phyloP scores from a whole-genome alignment of 1,140 invertebrate genomes.

The Aphaenogaster rudis region DNA sequence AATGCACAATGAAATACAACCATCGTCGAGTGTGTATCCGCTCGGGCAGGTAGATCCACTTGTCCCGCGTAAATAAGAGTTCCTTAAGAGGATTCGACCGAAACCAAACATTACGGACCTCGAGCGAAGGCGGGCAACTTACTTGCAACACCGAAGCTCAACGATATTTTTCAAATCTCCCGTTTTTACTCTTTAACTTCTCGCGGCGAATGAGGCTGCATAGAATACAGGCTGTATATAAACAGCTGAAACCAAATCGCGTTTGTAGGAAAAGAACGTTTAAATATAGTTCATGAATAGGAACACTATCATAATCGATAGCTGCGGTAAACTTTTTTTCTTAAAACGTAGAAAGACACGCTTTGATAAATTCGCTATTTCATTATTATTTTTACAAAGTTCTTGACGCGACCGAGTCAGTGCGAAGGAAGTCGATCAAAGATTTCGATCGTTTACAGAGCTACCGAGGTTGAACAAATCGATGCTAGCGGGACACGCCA shows the following conservation, averaged over 20 bases:
- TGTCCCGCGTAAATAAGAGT: conserved; percentile 54
- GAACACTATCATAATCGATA: neutral
- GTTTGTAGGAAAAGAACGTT: neutral
- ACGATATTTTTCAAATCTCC: conserved; percentile 39
- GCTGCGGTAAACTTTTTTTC: neutral
- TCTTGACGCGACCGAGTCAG: neutral
- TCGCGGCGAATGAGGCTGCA: neutral
- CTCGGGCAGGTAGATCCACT: conserved; percentile 39
- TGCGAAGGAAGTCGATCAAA: neutral
- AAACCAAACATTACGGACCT: conserved; percentile 24
- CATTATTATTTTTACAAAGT: neutral
- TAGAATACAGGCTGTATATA: neutral
- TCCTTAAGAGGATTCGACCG: conserved; percentile 50
- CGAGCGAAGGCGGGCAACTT: conserved; percentile 20
- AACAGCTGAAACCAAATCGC: neutral
- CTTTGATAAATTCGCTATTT: neutral
- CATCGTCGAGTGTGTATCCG: conserved; percentile 53
- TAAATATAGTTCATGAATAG: neutral
- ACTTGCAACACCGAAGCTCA: neutral
- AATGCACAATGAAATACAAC: conserved; percentile 58
- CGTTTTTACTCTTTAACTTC: conserved; percentile 33
- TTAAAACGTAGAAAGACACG: neutral
- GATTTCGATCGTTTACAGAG: neutral
- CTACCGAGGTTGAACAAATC: neutral
- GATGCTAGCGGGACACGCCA: neutral